Evolutionary conservation across 2,797 vertebrate genomes (phyloP).

Genomic region (Urosaurus nigricauda): DNA sequence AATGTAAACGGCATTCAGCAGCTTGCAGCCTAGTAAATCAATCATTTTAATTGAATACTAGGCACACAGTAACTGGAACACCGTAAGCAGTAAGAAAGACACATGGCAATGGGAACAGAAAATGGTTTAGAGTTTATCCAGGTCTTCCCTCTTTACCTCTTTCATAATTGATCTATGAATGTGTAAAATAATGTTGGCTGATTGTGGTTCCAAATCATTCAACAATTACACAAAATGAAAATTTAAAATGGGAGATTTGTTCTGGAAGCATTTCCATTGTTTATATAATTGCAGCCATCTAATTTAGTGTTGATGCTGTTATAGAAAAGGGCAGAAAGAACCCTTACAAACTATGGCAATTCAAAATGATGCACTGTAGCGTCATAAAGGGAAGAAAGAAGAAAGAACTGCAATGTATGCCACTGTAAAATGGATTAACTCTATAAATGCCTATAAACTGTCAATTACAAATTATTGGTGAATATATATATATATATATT

Average conservation of each 20-base stretch:
- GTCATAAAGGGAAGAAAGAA: constrained; percentile 69
- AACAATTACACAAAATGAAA: constrained; percentile 96
- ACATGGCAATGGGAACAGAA: constrained; percentile 88
- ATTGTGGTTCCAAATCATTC: constrained; percentile 93
- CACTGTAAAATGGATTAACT: constrained; percentile 77
- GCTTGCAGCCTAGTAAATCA: constrained; percentile 86
- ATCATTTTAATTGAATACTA: constrained; percentile 93
- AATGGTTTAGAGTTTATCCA: constrained; percentile 89
- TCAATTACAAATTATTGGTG: constrained; percentile 50
- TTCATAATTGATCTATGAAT: constrained; percentile 97
- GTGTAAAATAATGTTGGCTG: constrained; percentile 95
- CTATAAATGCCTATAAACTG: constrained; percentile 60
- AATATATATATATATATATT: constrained; percentile 57
- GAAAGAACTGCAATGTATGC: constrained; percentile 57
- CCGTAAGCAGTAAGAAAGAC: constrained; percentile 87
- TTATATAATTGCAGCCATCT: constrained; percentile 91
- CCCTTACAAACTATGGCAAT: constrained; percentile 81
- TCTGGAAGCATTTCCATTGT: constrained; percentile 94
- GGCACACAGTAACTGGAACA: constrained; percentile 91
- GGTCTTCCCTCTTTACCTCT: constrained; percentile 86
- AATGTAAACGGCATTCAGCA: constrained; percentile 80
- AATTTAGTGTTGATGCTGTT: constrained; percentile 85
- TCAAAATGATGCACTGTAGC: constrained; percentile 78
- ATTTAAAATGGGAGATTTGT: constrained; percentile 91
- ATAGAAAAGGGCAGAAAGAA: constrained; percentile 79